Conservation (phyloP, 1,140 invertebrate genomes). For the Drosophila paulistorum region DNA sequence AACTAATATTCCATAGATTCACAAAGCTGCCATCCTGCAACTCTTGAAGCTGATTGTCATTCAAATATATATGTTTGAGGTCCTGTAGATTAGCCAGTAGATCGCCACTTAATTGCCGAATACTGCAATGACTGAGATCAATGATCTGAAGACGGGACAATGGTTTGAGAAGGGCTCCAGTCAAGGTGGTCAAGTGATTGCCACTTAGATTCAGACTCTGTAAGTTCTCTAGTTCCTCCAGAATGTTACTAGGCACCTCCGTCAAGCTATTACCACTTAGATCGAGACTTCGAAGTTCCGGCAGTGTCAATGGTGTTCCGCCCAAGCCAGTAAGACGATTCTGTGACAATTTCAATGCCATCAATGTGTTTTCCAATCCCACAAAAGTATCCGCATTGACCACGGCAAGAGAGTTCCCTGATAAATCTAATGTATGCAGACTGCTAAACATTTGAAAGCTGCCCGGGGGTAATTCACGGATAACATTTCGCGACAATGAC, state of each 20-base stretch:
- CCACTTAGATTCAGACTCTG: constrained; percentile 90
- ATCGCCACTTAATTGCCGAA: constrained; percentile 88
- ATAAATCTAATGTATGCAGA: constrained; percentile 89
- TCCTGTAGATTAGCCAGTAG: constrained; percentile 87
- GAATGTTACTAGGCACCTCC: constrained; percentile 87
- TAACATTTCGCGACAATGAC: constrained; percentile 91
- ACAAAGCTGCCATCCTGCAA: constrained; percentile 89
- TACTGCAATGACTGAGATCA: constrained; percentile 89
- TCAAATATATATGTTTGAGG: constrained; percentile 87
- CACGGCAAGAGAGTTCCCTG: constrained; percentile 89
- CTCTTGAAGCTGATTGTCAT: constrained; percentile 88
- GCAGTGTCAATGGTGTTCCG: constrained; percentile 86
- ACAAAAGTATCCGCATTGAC: constrained; percentile 89
- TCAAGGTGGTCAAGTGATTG: constrained; percentile 88
- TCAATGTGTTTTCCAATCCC: constrained; percentile 89
- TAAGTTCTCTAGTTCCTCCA: constrained; percentile 87
- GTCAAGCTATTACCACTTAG: constrained; percentile 91
- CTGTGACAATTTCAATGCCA: constrained; percentile 89
- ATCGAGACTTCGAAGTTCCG: constrained; percentile 88
- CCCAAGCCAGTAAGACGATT: constrained; percentile 89
- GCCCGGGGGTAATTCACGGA: constrained; percentile 91
- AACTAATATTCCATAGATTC: constrained; percentile 88
- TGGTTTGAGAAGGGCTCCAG: constrained; percentile 85
- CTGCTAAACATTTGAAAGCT: constrained; percentile 91
- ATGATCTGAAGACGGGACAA: constrained; percentile 86